Base-by-base conservation (phyloP, 2,797 vertebrate genomes). In the Paguma larvata region DNA sequence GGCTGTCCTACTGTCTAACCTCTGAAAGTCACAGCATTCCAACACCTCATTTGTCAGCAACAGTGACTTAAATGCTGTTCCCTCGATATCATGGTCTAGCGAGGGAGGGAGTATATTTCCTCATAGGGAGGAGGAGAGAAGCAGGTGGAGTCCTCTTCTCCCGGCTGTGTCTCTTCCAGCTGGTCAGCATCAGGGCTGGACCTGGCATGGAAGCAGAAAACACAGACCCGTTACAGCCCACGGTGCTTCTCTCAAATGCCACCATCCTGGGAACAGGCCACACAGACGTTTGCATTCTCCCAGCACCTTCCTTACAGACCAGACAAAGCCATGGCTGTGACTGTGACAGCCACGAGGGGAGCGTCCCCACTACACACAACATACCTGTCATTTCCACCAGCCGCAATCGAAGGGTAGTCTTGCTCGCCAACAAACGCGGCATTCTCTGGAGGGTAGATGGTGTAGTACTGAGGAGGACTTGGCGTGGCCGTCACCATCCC, bases 121-220 rank as follows among this genome's bases (percentile, higher is more conserved):
- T 99, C 98, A 4, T 99, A 99, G 51, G 91, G 98, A 14, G 98
- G 99, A 93, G 98, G 98, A 70, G 97, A 96, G 75, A 98, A 86
- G 41, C 96, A 46, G 62, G 62, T 56, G 75, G 1, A 5, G n/a
- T 51, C 1, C 3, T 94, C 97, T 2, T 96, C 94, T 96, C 97
- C 97, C 46, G 56, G 68, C 9, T 38, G 95, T 3, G 59, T 70
- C 46, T 93, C 98, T 90, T 96, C 97, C 65, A 94, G 87, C 23
- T 85, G 97, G 63, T 94, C 77, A 65, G 91, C 95, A 19, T 68
- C 95, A 59, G 95, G 72, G 32, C 95, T 89, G 93, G 93, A 97
- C 72, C 99, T 99, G 97, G 90, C 98, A 98, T 0, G 46, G 7
- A 59, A 98, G 96, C 89, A 92, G 51, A 70, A 97, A 67, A 19